Evolutionary conservation across 1,140 invertebrate genomes (phyloP), one percentile per base, ranked within the genome.

Genomic region (Procambarus clarkii): DNA sequence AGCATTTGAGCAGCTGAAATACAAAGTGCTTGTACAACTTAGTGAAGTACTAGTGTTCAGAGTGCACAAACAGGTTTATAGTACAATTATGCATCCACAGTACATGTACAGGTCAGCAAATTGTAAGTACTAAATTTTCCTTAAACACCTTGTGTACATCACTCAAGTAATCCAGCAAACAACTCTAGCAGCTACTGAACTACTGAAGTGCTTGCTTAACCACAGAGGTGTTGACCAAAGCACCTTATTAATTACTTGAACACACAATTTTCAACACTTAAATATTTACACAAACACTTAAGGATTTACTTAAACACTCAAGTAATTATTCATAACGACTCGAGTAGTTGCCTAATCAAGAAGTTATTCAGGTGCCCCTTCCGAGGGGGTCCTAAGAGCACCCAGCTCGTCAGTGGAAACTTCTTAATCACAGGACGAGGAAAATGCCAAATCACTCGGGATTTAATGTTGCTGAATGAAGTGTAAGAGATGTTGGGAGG

Each of bases 1-100:
- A 74, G 69, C 69, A 74, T 74, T 74, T 74, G 69, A 74, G 69
- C 69, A 5, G 69, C 69, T 74, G 21, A 74, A 74, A 74, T 74
- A 2, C 69, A 24, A 21, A 74, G 69, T 24, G 34, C 69, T 8
- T 24, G 21, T 74, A 74, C 69, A 74, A 34, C 69, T 74, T 74
- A 74, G 69, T 34, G 34, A 8, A 74, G n/a, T 74, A 74, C 69
- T 34, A 74, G 69, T 24, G 18, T 4, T 4, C 60, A 64, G 13
- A 74, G 7, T 74, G 34, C 69, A 74, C 7, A 7, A 34, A 34
- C 7, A 9, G 24, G 5, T 64, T 64, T 64, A 74, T 64, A 18
- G 18, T 64, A 18, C 60, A 15, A 64, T 15, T 8, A 74, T 24
- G 21, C n/a, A 24, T 74, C 18, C 24, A 34, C 8, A 74, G 24